Base-by-base conservation (phyloP, 2,113 vertebrate species). In the Siniperca chuatsi region DNA sequence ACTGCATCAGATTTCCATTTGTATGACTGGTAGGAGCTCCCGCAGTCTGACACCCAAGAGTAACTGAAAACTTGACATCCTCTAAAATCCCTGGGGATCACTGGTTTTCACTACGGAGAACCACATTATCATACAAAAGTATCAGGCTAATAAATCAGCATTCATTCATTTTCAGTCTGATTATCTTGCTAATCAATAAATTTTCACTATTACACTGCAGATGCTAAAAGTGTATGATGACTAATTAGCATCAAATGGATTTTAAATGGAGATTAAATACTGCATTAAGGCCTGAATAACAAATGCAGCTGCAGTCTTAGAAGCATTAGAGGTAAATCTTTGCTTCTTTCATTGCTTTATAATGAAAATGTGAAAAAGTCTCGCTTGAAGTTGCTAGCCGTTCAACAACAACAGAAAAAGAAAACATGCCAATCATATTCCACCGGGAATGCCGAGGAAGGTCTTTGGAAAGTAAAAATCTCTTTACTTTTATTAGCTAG, bases 231-330 rank as follows among this genome's bases (percentile, higher is more conserved):
- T 77, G 79, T 78, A 78, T 85, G 79, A 87, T 81, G 69, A 86
- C 68, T 90, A 87, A 93, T 92, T 87, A 82, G 52, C 82, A 72
- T 87, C 65, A 78, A 91, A 86, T 88, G 42, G 75, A 42, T 82
- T 90, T 87, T 83, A 83, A 94, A 93, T 90, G 84, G 67, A 90
- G 90, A 88, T 88, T 90, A 89, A 91, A 90, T 79, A 71, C 79
- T 33, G 87, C 69, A 79, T 85, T 86, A 85, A 73, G 54, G 55
- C 29, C 75, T 75, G 83, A 89, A 91, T 87, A 90, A 75, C 73
- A 89, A 85, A 70, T 42, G 64, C 65, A 79, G 48, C 78, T 33
- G 69, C 61, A 68, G 67, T 20, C n/a, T 77, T 44, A 18, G 35
- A 67, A 55, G 29, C 81, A 18, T 29, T 25, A 37, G 50, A 55